Conservation (phyloP, 2,888 invertebrate genomes). For the Gerris lacustris region DNA sequence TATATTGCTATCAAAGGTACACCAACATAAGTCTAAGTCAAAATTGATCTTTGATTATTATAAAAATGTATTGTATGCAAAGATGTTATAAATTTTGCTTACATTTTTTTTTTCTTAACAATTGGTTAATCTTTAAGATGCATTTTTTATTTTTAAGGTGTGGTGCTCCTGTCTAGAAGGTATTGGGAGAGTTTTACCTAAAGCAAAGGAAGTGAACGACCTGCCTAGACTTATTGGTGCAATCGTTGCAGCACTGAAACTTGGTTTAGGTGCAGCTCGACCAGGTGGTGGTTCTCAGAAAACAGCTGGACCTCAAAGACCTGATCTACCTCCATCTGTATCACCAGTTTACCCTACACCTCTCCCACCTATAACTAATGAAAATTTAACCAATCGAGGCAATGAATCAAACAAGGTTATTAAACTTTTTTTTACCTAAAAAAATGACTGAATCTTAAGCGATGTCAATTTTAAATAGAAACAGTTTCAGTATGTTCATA, state of each 20-base stretch:
- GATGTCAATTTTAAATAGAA: too few species aligned
- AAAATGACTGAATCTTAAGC: too few species aligned
- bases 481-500: too few species aligned
- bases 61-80: too few species aligned
- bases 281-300: not conserved
- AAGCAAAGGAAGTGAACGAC: not conserved
- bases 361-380: not conserved
- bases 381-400: too few species aligned
- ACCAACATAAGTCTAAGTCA: too few species aligned
- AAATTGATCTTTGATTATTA: too few species aligned
- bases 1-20: not conserved
- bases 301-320: not conserved
- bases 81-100: too few species aligned
- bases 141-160: not conserved
- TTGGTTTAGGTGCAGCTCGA: not conserved
- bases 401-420: too few species aligned
- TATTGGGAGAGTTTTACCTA: not conserved
- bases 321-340: not conserved
- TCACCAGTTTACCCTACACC: not conserved
- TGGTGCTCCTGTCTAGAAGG: not conserved
- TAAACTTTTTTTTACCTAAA: too few species aligned
- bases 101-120: too few species aligned
- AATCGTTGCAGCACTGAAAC: not conserved
- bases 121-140: too few species aligned
- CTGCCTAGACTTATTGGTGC: not conserved